Evolutionary conservation across 1,140 invertebrate genomes (phyloP), one percentile per base, ranked within the genome.

Genomic region (Steinernema feltiae): DNA sequence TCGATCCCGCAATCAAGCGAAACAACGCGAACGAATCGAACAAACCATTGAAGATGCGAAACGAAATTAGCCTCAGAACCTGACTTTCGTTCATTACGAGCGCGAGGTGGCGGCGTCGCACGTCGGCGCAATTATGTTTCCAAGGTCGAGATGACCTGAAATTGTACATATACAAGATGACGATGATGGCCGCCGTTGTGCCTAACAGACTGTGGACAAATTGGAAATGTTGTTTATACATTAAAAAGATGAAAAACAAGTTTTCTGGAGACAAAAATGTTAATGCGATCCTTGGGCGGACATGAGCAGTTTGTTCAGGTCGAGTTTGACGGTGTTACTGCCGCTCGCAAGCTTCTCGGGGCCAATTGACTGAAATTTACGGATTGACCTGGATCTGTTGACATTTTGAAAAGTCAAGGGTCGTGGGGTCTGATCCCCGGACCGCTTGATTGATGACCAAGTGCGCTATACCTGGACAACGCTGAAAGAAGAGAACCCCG

Each of bases 401-500:
- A 12, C 41, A 46, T 46, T 12, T n/a, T 46, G 7, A 12, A n/a
- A 12, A 7, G n/a, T 46, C n/a, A 46, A n/a, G 7, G 41, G 7
- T 46, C 7, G 7, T 27, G 21, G n/a, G n/a, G n/a, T n/a, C n/a
- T n/a, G n/a, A n/a, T n/a, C n/a, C n/a, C n/a, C n/a, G n/a, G n/a
- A n/a, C n/a, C n/a, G n/a, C n/a, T n/a, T n/a, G n/a, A n/a, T n/a
- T n/a, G n/a, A n/a, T n/a, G n/a, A n/a, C n/a, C 18, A 41, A 41
- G 35, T 18, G 7, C 18, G 7, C 18, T 18, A 18, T 69, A 53
- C 73, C 48, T 80, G 30, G 41, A 82, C 81, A 32, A 82, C 69
- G 15, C 76, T 30, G 69, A 82, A 82, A 21, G 79, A 69, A 18
- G 71, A 79, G 3, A 84, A 53, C 30, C 82, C 81, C 7, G 81